A percentile compares a stretch with the other conserved stretches of the same genome.
Evolutionary conservation across 2,888 invertebrate species (phyloP).

Genomic region (Brachyptera risi): DNA sequence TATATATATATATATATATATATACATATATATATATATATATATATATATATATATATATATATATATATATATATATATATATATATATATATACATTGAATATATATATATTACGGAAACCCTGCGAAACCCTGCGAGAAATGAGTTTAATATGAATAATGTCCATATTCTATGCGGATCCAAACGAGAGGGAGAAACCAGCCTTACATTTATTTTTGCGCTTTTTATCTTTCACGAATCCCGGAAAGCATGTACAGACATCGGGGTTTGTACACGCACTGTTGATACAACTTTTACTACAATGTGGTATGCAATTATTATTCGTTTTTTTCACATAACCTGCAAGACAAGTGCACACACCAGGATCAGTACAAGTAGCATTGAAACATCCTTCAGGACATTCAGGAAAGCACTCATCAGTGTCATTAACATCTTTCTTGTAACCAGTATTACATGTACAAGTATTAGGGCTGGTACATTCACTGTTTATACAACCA

Average conservation of each 20-base stretch:
- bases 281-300: constrained; percentile 7
- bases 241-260: constrained; percentile 18
- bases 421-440: neutral
- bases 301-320: constrained; percentile 19
- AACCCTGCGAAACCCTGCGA: too few species aligned
- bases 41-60: too few species aligned
- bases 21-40: too few species aligned
- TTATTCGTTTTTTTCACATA: neutral
- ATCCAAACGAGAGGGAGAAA: constrained; percentile 44
- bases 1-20: too few species aligned
- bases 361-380: constrained; percentile 10
- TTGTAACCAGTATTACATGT: constrained; percentile 33
- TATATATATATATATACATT: too few species aligned
- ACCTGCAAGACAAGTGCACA: constrained; percentile 22
- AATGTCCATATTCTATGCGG: too few species aligned
- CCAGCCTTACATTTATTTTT: constrained; percentile 53
- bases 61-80: too few species aligned
- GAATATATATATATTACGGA: too few species aligned
- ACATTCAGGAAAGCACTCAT: constrained; percentile 18
- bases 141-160: too few species aligned
- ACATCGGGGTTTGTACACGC: constrained; percentile 10
- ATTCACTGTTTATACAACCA: constrained; percentile 31
- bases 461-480: constrained; percentile 34
- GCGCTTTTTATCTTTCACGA: constrained; percentile 1
- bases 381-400: constrained; percentile 15